These are phyloP conservation scores for Drosophila ficusphila DNA, from an alignment of 1,140 invertebrate genomes.

Conservation along the genomic window DNA sequence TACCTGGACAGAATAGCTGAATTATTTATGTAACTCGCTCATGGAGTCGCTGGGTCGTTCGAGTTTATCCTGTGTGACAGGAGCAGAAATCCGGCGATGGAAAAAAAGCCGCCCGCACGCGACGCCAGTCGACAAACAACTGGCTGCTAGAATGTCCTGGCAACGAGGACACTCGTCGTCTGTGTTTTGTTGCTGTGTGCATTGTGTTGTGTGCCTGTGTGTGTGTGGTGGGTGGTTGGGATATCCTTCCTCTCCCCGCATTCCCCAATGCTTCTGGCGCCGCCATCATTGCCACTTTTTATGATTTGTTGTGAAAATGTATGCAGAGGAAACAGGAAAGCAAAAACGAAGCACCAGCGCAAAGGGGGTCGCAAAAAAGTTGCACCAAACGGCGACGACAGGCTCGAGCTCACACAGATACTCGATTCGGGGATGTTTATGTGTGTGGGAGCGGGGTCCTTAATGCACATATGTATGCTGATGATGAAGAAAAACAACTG, in stretches of 20 bases:
- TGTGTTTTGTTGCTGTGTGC: slow-evolving; percentile 33
- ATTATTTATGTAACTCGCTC: slow-evolving; percentile 57
- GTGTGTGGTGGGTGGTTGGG: slow-evolving; percentile 32
- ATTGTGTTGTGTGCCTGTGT: slow-evolving; percentile 43
- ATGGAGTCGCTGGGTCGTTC: slow-evolving; percentile 12
- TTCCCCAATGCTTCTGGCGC: too few relatives aligned
- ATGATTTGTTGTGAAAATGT: slow-evolving; percentile 80
- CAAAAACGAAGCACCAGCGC: slow-evolving; percentile 30
- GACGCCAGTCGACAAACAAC: slow-evolving; percentile 78
- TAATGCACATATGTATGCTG: slow-evolving; percentile 42
- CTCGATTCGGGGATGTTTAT: background rate
- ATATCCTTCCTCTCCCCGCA: slow-evolving; percentile 12
- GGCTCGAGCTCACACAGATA: slow-evolving; percentile 31
- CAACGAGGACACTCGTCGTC: slow-evolving; percentile 53
- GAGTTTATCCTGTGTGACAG: slow-evolving; percentile 15
- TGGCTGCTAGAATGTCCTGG: slow-evolving; percentile 61
- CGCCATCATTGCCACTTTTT: slow-evolving; percentile 66
- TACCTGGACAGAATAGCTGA: slow-evolving; percentile 34
- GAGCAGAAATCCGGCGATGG: slow-evolving; percentile 10
- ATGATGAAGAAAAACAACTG: slow-evolving; percentile 5
- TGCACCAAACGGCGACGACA: slow-evolving; percentile 62
- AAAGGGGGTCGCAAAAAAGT: slow-evolving; percentile 59
- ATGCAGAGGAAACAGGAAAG: slow-evolving; percentile 77
- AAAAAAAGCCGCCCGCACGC: slow-evolving; percentile 65
- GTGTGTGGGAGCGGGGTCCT: slow-evolving; percentile 4